Conservation (phyloP, 2,888 invertebrate species). For the Cantharis rustica region DNA sequence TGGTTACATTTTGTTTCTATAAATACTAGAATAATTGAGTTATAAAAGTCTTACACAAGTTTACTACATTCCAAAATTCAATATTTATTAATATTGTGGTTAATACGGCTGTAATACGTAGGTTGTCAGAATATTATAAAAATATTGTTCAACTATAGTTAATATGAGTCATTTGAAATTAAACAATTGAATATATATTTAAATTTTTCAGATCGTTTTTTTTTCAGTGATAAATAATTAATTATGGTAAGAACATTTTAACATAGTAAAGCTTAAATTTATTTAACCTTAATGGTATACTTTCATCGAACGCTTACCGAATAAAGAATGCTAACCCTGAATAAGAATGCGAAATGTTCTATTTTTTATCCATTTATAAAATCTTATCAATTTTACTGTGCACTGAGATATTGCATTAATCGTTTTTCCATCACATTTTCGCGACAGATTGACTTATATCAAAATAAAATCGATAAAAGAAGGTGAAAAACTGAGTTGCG, state of each 20-base stretch:
- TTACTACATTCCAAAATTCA: neutral
- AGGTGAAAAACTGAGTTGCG: constrained; percentile 26
- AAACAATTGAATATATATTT: neutral
- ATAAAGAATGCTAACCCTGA: neutral
- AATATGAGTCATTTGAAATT: too few species aligned
- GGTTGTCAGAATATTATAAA: too few species aligned
- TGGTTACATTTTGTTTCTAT: too few species aligned
- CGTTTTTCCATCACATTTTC: constrained; percentile 19
- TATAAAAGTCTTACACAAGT: too few species aligned
- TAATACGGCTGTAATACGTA: too few species aligned
- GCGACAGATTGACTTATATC: constrained; percentile 16
- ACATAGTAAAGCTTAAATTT: neutral
- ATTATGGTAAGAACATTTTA: neutral
- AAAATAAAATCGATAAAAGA: constrained; percentile 14
- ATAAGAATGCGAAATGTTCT: neutral
- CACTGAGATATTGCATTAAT: constrained; percentile 5
- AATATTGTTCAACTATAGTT: too few species aligned
- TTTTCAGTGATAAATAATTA: neutral
- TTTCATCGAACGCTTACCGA: constrained; percentile 18
- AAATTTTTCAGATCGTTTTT: neutral
- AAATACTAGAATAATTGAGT: too few species aligned
- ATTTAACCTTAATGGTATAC: neutral
- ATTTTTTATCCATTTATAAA: neutral
- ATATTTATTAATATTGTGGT: too few species aligned
- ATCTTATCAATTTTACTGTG: constrained; percentile 5